These are phyloP conservation scores for Nezara viridula DNA, from an alignment of 2,888 invertebrate species.

Conservation along the genomic window DNA sequence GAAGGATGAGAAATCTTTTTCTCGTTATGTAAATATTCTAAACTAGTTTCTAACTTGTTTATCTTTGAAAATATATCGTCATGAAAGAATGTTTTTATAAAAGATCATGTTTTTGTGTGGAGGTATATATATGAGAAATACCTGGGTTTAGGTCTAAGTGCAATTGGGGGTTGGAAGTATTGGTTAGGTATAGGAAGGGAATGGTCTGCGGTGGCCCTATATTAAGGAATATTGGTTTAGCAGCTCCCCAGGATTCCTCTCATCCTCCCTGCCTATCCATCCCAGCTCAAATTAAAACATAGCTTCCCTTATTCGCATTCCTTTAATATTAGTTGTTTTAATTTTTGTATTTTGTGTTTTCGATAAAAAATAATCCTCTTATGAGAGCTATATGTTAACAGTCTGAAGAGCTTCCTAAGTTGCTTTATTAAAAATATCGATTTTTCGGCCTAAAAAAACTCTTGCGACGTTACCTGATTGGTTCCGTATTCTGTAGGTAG, in stretches of 20 bases:
- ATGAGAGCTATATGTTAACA: too few relatives aligned
- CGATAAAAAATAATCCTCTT: background rate
- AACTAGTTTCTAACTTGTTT: background rate
- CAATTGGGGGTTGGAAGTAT: background rate
- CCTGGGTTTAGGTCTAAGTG: background rate
- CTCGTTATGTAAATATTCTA: background rate
- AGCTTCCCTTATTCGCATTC: constrained; percentile 15
- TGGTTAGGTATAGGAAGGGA: background rate
- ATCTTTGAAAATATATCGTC: background rate
- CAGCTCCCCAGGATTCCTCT: constrained; percentile 11
- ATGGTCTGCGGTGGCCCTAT: background rate
- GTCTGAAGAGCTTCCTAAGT: too few relatives aligned
- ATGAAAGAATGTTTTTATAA: background rate
- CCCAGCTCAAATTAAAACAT: background rate
- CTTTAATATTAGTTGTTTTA: background rate
- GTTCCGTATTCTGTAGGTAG: too few relatives aligned
- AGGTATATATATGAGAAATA: background rate
- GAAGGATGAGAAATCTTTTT: too few relatives aligned
- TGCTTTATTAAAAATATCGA: too few relatives aligned
- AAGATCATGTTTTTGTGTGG: background rate
- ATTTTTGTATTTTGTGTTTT: background rate
- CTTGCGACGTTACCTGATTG: too few relatives aligned
- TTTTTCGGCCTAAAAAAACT: too few relatives aligned
- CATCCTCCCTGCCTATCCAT: background rate
- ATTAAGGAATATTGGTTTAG: constrained; percentile 43